Evolutionary conservation across 2,797 vertebrate species (phyloP).

Genomic region (Argyrosomus regius): DNA sequence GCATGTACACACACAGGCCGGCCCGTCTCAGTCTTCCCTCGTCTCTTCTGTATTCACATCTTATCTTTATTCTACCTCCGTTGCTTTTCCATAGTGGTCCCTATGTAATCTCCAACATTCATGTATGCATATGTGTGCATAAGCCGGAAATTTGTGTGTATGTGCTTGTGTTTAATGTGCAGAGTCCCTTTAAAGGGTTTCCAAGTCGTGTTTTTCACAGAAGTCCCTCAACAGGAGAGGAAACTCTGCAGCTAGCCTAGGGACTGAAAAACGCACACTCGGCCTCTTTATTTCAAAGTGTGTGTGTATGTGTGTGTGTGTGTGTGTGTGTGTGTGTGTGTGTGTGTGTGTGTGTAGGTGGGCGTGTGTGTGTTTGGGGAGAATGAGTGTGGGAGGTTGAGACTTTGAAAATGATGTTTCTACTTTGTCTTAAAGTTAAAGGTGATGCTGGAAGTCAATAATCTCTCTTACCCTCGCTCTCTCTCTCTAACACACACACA

Average conservation of each 20-base stretch:
- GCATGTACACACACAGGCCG: neutral
- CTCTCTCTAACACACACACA: neutral
- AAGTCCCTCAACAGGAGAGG: constrained; percentile 60
- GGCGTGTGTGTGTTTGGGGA: constrained; percentile 13
- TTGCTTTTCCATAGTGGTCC: constrained; percentile 33
- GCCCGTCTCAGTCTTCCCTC: neutral
- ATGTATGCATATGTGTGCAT: constrained; percentile 8
- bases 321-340: constrained; percentile 18
- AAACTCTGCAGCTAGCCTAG: constrained; percentile 46
- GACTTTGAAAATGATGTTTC: constrained; percentile 50
- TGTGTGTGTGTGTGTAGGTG: constrained; percentile 7
- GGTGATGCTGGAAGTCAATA: constrained; percentile 6
- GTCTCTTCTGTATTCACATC: neutral
- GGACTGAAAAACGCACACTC: constrained; percentile 33
- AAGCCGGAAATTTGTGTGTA: neutral
- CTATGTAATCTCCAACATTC: constrained; percentile 34
- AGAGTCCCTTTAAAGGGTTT: constrained; percentile 61
- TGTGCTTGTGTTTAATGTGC: constrained; percentile 42
- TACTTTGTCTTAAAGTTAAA: constrained; percentile 31
- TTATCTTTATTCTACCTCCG: constrained; percentile 17
- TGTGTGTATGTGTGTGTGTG: constrained; percentile 11
- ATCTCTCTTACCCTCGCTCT: neutral
- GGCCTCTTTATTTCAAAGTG: constrained; percentile 19
- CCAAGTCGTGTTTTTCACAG: constrained; percentile 56
- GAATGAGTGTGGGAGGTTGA: constrained; percentile 1